phyloP scores from a whole-genome alignment of 2,888 invertebrate species.

The Frankliniella intonsa region DNA sequence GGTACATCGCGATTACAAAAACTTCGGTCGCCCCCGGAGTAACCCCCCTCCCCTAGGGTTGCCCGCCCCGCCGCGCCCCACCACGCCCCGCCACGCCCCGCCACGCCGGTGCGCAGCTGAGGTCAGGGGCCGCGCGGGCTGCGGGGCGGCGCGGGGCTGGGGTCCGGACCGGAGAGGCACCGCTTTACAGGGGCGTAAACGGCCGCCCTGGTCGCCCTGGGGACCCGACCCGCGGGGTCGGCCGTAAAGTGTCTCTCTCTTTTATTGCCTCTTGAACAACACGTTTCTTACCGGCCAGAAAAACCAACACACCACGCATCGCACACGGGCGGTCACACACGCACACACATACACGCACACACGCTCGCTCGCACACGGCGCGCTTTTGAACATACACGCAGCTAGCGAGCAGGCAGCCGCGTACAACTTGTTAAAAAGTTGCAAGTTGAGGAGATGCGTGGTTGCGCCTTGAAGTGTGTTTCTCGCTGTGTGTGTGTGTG shows the following conservation, averaged over 20 bases:
- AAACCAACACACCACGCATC: not conserved
- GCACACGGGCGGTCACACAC: not conserved
- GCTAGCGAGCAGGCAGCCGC: not conserved
- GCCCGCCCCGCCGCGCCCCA: too few species aligned
- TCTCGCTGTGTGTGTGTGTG: not conserved
- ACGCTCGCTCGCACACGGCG: not conserved
- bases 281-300: not conserved
- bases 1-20: too few species aligned
- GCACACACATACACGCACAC: conserved; percentile 7
- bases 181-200: not conserved
- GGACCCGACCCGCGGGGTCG: not conserved
- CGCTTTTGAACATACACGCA: not conserved
- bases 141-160: too few species aligned
- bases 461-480: not conserved
- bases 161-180: too few species aligned
- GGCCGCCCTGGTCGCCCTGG: not conserved
- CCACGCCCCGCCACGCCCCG: not conserved
- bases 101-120: not conserved
- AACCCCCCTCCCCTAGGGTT: too few species aligned
- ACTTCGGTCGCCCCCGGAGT: too few species aligned
- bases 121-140: too few species aligned
- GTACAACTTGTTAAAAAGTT: not conserved
- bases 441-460: not conserved
- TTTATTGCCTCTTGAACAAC: conserved; percentile 13
- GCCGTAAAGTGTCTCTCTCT: conserved; percentile 18